A percentile compares a stretch with the other conserved stretches of the same genome.
Conservation (phyloP, 1,140 invertebrate genomes). For the Pteromalus puparum region DNA sequence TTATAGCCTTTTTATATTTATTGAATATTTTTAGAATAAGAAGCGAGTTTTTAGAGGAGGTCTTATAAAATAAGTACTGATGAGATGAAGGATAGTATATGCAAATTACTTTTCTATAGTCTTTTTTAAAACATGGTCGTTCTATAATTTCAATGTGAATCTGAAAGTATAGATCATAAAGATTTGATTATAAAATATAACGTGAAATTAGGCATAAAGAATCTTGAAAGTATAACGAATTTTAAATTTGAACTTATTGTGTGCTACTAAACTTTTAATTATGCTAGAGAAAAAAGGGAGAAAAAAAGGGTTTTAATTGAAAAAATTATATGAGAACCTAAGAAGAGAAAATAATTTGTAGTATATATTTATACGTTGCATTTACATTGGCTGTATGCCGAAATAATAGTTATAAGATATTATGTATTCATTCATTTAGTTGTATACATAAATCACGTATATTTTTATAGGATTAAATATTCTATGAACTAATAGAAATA, state of each 20-base stretch:
- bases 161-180: background rate
- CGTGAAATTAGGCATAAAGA: no score
- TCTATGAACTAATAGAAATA: background rate
- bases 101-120: background rate
- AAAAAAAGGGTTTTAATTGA: no score
- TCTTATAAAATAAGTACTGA: background rate
- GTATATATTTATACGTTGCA: background rate
- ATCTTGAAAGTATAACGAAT: no score
- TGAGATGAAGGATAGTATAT: background rate
- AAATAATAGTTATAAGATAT: background rate
- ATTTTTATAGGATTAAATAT: background rate
- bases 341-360: background rate
- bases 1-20: background rate
- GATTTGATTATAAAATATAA: background rate
- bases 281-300: background rate
- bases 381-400: background rate
- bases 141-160: background rate
- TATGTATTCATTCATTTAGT: background rate
- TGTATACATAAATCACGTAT: background rate
- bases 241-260: no score
- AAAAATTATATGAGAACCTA: background rate
- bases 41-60: background rate
- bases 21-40: background rate
- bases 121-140: background rate
- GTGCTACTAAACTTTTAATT: background rate